Evolutionary conservation across 2,888 invertebrate species (phyloP), one percentile per base, ranked within the genome.

Genomic region (Bellardia pandia): DNA sequence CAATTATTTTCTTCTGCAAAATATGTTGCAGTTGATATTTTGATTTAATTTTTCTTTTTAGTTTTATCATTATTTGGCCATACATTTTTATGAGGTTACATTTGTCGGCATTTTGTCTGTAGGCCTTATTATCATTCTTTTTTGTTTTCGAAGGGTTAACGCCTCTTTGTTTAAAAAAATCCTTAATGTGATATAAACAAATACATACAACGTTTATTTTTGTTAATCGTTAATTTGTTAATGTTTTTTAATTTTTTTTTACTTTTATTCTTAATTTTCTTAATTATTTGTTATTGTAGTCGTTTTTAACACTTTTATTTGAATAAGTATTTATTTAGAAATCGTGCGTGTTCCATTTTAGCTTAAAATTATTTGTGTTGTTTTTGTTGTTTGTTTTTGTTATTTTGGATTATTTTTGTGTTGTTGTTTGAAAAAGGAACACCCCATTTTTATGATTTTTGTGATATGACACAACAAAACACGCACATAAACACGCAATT

Each of bases 401-500:
- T 2, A 14, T 76, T 53, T 71, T 58, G 33, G 14, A 37, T 77
- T 62, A 71, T 77, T 53, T 82, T 56, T 66, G 9, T 74, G 30
- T 74, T 66, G 60, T 60, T 82, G 62, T 45, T 68, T 23, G 13
- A 45, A 53, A 76, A 69, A 80, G 69, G 75, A 85, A 85, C 85
- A 85, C 75, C 85, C 85, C 79, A 74, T 81, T 81, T 81, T 75
- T 68, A 60, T 80, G 72, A 58, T 74, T 78, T 74, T 83, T 74
- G 42, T 69, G 66, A 75, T 42, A 75, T 87, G 85, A 87, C 78
- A 87, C 85, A 85, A 75, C 85, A 58, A 11, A 58, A 58, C 58
- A 87, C 87, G 85, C 85, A 87, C 81, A 78, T 81, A 58, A 78
- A 78, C 85, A 87, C 87, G 78, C 84, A 81, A 75, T 78, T 81